Evolutionary conservation across 2,888 invertebrate genomes (phyloP).

Genomic region (Rhorus exstirpatorius): DNA sequence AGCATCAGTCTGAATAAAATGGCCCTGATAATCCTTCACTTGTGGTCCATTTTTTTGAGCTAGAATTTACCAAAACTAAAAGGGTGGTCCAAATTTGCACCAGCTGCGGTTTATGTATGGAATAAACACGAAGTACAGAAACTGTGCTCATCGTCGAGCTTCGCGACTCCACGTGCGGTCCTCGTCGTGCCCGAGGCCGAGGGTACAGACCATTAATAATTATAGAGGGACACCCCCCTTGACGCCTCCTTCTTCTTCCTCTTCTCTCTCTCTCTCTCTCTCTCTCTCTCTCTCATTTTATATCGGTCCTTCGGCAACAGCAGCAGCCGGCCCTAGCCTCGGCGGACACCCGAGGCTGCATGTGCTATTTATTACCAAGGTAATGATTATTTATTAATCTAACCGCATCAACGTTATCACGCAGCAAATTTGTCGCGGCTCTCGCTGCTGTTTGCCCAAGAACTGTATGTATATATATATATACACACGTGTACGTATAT

Average conservation of each 20-base stretch:
- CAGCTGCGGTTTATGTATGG: conserved; percentile 20
- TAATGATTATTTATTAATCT: conserved; percentile 85
- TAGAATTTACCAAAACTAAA: neutral
- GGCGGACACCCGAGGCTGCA: conserved; percentile 73
- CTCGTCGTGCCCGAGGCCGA: conserved; percentile 63
- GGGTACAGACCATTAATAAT: conserved; percentile 73
- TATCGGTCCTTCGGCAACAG: conserved; percentile 58
- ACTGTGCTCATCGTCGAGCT: conserved; percentile 60
- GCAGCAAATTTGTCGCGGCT: conserved; percentile 74
- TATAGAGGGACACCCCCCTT: conserved; percentile 71
- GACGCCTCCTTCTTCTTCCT: conserved; percentile 33
- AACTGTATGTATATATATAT: conserved; percentile 26
- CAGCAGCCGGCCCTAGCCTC: conserved; percentile 69
- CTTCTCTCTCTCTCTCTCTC: conserved; percentile 16
- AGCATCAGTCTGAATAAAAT: neutral
- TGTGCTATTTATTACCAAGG: conserved; percentile 82
- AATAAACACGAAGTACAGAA: conserved; percentile 54
- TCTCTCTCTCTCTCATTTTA: conserved; percentile 23
- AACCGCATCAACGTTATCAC: conserved; percentile 79
- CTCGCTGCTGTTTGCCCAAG: conserved; percentile 61
- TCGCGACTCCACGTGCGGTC: conserved; percentile 77
- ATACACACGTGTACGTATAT: neutral
- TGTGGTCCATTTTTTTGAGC: neutral
- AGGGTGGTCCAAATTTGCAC: conserved; percentile 28
- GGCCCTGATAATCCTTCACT: neutral